Percentiles rank a stretch among this genome's conserved stretches.
Evolutionary conservation across 2,888 invertebrate genomes (phyloP).

Genomic region (Drosophila merina): DNA sequence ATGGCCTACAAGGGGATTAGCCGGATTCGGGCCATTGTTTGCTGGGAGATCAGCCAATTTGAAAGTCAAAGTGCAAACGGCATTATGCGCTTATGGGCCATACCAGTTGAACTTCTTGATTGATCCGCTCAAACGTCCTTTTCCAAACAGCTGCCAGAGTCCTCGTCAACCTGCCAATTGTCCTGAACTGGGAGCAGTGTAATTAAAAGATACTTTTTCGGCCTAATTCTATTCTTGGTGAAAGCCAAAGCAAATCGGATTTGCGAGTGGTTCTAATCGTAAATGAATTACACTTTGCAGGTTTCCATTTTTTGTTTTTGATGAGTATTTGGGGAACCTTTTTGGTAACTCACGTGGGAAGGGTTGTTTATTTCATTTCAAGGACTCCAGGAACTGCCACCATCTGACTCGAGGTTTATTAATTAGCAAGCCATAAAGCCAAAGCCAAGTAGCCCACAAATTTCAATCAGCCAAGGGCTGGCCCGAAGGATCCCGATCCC

Average conservation of each 20-base stretch:
- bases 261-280: conserved; percentile 28
- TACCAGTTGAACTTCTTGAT: conserved; percentile 52
- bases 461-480: conserved; percentile 59
- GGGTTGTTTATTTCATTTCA: background rate
- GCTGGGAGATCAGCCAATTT: conserved; percentile 69
- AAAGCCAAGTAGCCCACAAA: conserved; percentile 75
- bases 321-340: background rate
- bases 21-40: conserved; percentile 71
- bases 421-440: conserved; percentile 75
- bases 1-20: conserved; percentile 69
- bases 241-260: conserved; percentile 61
- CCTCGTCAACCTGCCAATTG: conserved; percentile 33
- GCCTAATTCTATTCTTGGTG: conserved; percentile 49
- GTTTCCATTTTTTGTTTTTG: background rate
- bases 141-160: conserved; percentile 59
- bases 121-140: conserved; percentile 36
- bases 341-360: background rate
- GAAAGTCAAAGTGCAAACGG: conserved; percentile 74
- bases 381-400: conserved; percentile 17
- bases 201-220: conserved; percentile 69
- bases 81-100: conserved; percentile 69
- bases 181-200: conserved; percentile 39
- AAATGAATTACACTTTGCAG: conserved; percentile 15
- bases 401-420: conserved; percentile 42
- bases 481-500: conserved; percentile 19